Evolutionary conservation across 2,797 vertebrate genomes (phyloP).

Genomic region (Glyptemys insculpta): DNA sequence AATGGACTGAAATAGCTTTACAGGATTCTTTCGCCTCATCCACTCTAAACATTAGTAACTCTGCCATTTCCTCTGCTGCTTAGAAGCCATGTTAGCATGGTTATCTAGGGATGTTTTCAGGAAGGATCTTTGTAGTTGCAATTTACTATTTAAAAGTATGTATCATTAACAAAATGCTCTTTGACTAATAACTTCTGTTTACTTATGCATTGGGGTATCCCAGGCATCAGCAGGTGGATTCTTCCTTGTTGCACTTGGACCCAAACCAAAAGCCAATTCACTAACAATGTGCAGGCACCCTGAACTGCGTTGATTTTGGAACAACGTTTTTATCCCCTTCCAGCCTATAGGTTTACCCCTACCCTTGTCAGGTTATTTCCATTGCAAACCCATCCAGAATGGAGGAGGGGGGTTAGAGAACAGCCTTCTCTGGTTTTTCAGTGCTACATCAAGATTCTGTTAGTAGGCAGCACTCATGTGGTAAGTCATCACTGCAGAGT

Average conservation of each 20-base stretch:
- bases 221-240: slow-evolving; percentile 42
- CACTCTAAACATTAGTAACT: not conserved
- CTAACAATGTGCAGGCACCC: not conserved
- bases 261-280: slow-evolving; percentile 31
- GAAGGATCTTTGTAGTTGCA: slow-evolving; percentile 49
- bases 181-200: slow-evolving; percentile 61
- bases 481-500: not conserved
- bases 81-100: not conserved
- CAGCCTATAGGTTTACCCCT: not conserved
- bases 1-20: not conserved
- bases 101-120: not conserved
- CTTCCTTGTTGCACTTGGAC: not conserved
- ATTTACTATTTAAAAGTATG: slow-evolving; percentile 6
- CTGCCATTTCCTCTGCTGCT: not conserved
- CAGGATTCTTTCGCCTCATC: not conserved
- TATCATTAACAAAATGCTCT: slow-evolving; percentile 48
- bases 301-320: not conserved
- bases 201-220: slow-evolving; percentile 54
- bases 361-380: not conserved
- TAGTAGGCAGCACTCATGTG: not conserved
- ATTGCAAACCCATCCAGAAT: not conserved
- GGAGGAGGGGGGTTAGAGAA: not conserved
- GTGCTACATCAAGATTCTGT: not conserved
- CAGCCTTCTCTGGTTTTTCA: not conserved
- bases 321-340: not conserved